Base-by-base conservation (phyloP, 92 coral and sea anemone species). In the Epizoanthus stellaris region DNA sequence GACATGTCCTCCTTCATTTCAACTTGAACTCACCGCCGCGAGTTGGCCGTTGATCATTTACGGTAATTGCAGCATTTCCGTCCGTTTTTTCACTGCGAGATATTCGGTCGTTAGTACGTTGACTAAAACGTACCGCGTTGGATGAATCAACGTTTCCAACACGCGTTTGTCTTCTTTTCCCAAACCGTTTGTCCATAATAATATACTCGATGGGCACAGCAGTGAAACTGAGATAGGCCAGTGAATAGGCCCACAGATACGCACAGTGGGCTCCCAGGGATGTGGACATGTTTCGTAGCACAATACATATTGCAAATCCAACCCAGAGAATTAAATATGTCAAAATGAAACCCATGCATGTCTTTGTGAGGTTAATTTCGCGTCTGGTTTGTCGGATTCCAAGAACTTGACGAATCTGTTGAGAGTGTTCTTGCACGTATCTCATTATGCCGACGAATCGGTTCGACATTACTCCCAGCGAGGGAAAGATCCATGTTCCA, bases 191-290 rank as follows among this genome's bases (percentile, higher is more conserved):
- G 64, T 89, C 92, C 62, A 89, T 83, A 38, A 89, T 56, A 68
- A 89, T 89, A 40, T 89, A 89, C 71, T 89, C 89, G 38, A 89
- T 58, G 60, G 92, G 80, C 67, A 89, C 92, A 3, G 87, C 86
- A 0, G 89, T 74, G 39, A 89, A 89, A 80, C 92, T 89, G 13
- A 72, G 75, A 56, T 70, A 89, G 38, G 92, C 92, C 0, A 71
- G 57, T 1, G 91, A 70, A n/a, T 85, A 73, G 15, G 91, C 68
- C 91, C 91, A 89, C 17, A 85, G 89, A 56, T 85, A 89, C 3
- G 89, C 72, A 14, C 91, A 89, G 54, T 89, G 91, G 20, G 77
- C 77, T 10, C 59, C 53, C 8, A 85, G 38, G 3, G 89, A 84
- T 23, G 85, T 77, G 20, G 53, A 74, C 64, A 0, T 23, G 89